These are phyloP conservation scores for Ascidia mentula DNA, from an alignment of 23 tunicate genomes.

Conservation along the genomic window DNA sequence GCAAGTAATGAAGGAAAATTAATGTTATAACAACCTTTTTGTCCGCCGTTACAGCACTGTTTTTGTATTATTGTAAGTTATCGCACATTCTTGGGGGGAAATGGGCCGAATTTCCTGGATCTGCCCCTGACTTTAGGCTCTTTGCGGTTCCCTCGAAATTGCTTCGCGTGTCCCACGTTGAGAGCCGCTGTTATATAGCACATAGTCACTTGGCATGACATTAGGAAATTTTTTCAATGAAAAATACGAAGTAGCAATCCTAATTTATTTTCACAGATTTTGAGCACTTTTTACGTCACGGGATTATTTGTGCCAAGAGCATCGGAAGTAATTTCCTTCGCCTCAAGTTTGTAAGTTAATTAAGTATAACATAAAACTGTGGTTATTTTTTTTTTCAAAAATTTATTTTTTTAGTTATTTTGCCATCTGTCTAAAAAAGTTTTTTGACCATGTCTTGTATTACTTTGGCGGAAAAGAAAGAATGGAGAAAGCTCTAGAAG, in stretches of 20 bases:
- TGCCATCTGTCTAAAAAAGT: conserved; percentile 51
- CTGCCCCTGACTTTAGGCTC: too few relatives aligned
- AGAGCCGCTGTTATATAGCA: too few relatives aligned
- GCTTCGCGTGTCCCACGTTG: too few relatives aligned
- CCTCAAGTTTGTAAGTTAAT: conserved; percentile 41
- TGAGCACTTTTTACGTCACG: conserved; percentile 8
- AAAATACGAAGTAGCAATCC: background rate
- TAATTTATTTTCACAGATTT: background rate
- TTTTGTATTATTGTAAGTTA: too few relatives aligned
- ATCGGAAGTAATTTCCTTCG: conserved; percentile 18
- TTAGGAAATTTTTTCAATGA: too few relatives aligned
- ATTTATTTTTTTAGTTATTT: conserved; percentile 39
- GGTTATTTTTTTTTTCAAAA: background rate
- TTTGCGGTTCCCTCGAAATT: too few relatives aligned
- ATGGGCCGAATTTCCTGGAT: too few relatives aligned
- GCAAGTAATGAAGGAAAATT: too few relatives aligned
- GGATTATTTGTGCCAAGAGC: conserved; percentile 39
- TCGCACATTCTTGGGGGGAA: too few relatives aligned
- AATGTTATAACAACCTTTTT: too few relatives aligned
- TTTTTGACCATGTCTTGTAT: conserved; percentile 29
- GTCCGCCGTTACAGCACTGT: too few relatives aligned
- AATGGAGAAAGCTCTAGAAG: conserved; percentile 43
- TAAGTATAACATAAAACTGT: background rate
- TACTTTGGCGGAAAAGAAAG: conserved; percentile 58
- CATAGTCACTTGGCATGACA: too few relatives aligned